Evolutionary conservation across 1,140 invertebrate species (phyloP).

Genomic region (Lysiphlebus fabarum): DNA sequence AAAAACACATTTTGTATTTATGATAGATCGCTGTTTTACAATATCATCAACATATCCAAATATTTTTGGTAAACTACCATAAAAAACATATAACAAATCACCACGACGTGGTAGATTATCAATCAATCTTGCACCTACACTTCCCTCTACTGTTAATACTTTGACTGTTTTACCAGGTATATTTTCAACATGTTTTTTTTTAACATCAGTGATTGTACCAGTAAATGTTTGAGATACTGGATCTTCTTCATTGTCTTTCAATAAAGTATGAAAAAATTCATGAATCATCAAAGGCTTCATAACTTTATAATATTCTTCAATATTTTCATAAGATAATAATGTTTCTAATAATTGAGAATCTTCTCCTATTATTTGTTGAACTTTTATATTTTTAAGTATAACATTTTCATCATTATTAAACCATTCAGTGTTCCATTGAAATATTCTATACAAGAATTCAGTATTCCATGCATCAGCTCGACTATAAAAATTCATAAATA

Average conservation of each 20-base stretch:
- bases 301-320: neutral
- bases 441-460: neutral
- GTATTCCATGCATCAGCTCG: too few relatives aligned
- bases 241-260: conserved; percentile 31
- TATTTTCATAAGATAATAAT: neutral
- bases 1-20: too few relatives aligned
- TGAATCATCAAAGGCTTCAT: neutral
- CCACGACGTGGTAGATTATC: too few relatives aligned
- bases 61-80: neutral
- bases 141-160: too few relatives aligned
- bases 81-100: neutral
- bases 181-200: too few relatives aligned
- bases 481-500: too few relatives aligned
- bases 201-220: too few relatives aligned
- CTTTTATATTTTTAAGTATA: neutral
- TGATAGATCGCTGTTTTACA: too few relatives aligned
- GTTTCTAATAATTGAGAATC: neutral
- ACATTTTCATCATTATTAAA: neutral
- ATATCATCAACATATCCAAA: neutral
- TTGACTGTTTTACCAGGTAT: too few relatives aligned
- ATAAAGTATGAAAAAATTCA: neutral
- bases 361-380: neutral
- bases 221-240: neutral
- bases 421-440: neutral
- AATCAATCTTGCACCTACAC: too few relatives aligned